Conservation (phyloP, 2,797 vertebrate genomes). For the Propithecus deckenii region DNA sequence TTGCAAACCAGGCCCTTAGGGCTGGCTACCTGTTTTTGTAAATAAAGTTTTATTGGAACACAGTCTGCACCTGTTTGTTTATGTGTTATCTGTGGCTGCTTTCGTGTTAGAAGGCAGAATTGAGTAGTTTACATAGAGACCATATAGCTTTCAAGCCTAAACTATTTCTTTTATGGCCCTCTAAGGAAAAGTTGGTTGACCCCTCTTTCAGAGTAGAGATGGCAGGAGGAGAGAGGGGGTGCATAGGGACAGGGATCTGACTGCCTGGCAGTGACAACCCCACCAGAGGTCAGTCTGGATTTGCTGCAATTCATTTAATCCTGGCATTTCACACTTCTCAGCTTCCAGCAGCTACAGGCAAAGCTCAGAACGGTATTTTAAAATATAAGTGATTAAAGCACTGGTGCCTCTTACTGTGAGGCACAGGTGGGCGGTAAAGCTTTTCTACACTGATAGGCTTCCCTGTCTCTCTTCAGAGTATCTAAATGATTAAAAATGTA, state of each 20-base stretch:
- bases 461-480: neutral
- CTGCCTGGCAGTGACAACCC: neutral
- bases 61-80: neutral
- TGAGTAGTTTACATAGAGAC: neutral
- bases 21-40: neutral
- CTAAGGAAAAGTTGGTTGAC: neutral
- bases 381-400: neutral
- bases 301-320: neutral
- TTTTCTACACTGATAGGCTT: neutral
- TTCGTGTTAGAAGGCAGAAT: neutral
- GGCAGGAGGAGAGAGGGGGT: neutral
- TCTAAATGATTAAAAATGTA: slow-evolving; percentile 7
- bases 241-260: neutral
- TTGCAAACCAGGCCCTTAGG: neutral
- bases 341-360: neutral
- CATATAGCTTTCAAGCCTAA: neutral
- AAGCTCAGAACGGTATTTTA: neutral
- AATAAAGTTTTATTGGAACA: slow-evolving; percentile 50
- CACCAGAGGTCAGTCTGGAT: neutral
- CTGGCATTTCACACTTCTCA: neutral
- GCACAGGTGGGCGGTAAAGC: neutral
- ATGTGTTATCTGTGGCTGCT: neutral
- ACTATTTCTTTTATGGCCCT: neutral
- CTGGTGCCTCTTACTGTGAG: neutral
- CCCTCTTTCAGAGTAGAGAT: neutral